phyloP scores from a whole-genome alignment of 92 coral and sea anemone species.

The Galaxea fascicularis region DNA sequence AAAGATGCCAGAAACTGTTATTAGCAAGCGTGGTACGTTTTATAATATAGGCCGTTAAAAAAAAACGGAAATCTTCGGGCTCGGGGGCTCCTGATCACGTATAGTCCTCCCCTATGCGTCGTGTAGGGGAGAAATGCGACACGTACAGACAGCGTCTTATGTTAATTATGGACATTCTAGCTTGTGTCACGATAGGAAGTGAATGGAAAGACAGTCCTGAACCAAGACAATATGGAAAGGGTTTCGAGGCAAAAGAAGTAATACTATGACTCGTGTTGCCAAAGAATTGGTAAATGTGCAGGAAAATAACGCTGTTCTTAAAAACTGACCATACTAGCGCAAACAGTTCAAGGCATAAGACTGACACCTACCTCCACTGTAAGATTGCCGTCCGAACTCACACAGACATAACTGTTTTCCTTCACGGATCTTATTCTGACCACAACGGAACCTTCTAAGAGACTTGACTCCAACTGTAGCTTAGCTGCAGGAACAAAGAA shows the following conservation, averaged over 20 bases:
- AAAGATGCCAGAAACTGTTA: neutral
- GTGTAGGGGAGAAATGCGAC: too few species aligned
- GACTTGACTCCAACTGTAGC: conserved; percentile 24
- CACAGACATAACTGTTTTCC: conserved; percentile 47
- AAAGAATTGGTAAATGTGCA: neutral
- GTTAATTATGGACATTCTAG: too few species aligned
- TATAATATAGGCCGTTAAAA: neutral
- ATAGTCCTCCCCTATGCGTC: too few species aligned
- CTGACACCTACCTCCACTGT: conserved; percentile 30
- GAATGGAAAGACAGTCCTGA: too few species aligned
- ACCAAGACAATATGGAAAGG: too few species aligned
- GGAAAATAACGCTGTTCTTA: neutral
- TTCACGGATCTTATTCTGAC: conserved; percentile 38
- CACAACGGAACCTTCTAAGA: neutral
- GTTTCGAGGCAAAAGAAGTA: too few species aligned
- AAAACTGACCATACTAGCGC: neutral
- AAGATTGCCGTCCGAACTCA: conserved; percentile 20
- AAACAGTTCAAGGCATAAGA: too few species aligned
- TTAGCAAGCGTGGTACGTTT: neutral
- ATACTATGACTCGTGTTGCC: too few species aligned
- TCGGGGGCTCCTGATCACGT: too few species aligned
- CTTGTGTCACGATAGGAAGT: too few species aligned
- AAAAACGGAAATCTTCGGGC: neutral
- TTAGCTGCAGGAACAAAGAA: conserved; percentile 16
- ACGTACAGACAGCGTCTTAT: too few species aligned